A percentile compares a stretch with the other conserved stretches of the same genome.
phyloP scores from a whole-genome alignment of 64 coral and sea anemone genomes.

The Pocillopora damicornis region DNA sequence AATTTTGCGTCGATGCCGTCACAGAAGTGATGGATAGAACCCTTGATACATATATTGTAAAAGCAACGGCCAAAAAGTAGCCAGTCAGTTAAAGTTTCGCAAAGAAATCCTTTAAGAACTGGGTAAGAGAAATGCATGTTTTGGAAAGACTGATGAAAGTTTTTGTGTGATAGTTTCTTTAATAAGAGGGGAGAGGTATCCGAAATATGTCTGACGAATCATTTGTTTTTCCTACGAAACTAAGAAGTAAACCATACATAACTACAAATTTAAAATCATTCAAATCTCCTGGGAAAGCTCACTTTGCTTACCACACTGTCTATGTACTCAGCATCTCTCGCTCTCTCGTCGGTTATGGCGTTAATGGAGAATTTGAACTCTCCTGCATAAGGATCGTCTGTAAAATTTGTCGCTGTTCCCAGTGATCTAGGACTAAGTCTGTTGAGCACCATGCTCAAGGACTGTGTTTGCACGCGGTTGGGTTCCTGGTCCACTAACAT shows the following conservation, averaged over 20 bases:
- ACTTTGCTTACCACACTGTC: constrained; percentile 36
- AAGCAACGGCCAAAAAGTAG: too few species aligned
- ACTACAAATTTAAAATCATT: background rate
- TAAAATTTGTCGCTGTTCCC: too few species aligned
- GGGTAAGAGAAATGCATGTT: too few species aligned
- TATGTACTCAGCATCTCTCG: constrained; percentile 5
- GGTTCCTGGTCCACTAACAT: constrained; percentile 44
- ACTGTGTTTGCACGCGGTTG: constrained; percentile 44
- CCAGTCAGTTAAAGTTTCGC: too few species aligned
- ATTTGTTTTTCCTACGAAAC: too few species aligned
- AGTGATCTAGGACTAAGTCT: constrained; percentile 33
- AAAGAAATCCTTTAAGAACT: too few species aligned
- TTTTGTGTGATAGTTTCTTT: background rate
- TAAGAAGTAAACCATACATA: background rate
- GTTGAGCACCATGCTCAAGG: constrained; percentile 57
- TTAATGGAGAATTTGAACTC: background rate
- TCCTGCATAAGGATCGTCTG: background rate
- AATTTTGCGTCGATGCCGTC: too few species aligned
- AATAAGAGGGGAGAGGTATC: background rate
- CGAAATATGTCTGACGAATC: too few species aligned
- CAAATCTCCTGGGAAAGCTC: background rate
- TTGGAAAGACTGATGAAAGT: too few species aligned
- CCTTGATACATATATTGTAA: too few species aligned
- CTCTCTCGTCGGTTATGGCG: background rate
- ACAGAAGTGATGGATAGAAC: too few species aligned